Percentiles rank a stretch among this genome's conserved stretches.
phyloP scores from a whole-genome alignment of 2,797 vertebrate genomes.

The Peromyscus eremicus region DNA sequence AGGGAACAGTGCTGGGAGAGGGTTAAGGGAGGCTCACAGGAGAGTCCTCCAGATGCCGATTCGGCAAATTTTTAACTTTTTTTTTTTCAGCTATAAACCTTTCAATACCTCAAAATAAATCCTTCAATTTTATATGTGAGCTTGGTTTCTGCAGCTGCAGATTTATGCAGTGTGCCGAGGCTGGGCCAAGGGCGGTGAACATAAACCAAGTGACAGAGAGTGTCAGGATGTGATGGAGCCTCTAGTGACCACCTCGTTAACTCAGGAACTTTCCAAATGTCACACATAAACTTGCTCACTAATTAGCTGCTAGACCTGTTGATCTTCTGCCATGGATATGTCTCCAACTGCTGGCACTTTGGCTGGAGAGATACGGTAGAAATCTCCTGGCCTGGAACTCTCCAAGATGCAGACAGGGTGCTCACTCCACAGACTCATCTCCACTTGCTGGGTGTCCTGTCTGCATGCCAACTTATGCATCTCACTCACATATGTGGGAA shows the following conservation, averaged over 20 bases:
- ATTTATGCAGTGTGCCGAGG: slow-evolving; percentile 76
- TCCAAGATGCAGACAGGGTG: neutral
- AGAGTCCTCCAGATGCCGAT: slow-evolving; percentile 77
- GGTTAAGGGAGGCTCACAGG: neutral
- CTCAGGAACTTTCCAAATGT: slow-evolving; percentile 57
- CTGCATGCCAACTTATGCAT: neutral
- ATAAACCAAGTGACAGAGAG: slow-evolving; percentile 74
- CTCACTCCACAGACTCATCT: neutral
- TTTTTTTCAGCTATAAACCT: slow-evolving; percentile 82
- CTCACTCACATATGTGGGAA: neutral
- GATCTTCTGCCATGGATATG: neutral
- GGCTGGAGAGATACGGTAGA: neutral
- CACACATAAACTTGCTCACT: neutral
- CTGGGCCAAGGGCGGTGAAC: slow-evolving; percentile 75
- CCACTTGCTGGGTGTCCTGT: no score
- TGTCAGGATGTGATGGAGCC: slow-evolving; percentile 14
- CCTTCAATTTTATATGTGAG: slow-evolving; percentile 82
- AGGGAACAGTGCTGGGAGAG: neutral
- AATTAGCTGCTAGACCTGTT: slow-evolving; percentile 55
- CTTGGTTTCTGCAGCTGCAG: slow-evolving; percentile 82
- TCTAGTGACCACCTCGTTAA: neutral
- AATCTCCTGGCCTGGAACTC: neutral
- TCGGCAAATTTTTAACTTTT: slow-evolving; percentile 76
- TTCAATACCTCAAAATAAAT: slow-evolving; percentile 87
- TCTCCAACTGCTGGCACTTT: neutral